Conservation (phyloP, 2,113 vertebrate genomes). For the Synchiropus splendidus region DNA sequence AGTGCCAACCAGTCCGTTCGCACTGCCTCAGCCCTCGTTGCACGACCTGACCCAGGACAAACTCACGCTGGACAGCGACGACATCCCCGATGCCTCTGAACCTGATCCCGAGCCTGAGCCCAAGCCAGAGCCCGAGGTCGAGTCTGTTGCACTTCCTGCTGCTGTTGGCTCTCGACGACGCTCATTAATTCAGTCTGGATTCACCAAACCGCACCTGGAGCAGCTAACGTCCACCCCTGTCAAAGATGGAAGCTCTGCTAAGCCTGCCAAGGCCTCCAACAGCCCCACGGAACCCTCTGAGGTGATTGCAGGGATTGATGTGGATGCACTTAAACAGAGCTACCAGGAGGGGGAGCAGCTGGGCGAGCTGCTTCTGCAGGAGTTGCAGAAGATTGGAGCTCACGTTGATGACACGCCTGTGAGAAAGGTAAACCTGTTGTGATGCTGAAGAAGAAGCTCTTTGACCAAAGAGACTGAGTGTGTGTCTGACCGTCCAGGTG, state of each 20-base stretch:
- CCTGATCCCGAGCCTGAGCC: slow-evolving; percentile 61
- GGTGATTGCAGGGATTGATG: slow-evolving; percentile 77
- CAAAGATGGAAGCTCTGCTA: slow-evolving; percentile 61
- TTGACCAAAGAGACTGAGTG: neutral
- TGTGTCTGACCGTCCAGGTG: slow-evolving; percentile 55
- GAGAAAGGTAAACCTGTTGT: slow-evolving; percentile 51
- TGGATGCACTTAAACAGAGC: slow-evolving; percentile 75
- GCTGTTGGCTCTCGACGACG: slow-evolving; percentile 62
- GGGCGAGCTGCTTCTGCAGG: slow-evolving; percentile 69
- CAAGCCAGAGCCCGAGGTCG: slow-evolving; percentile 68
- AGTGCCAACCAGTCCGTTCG: slow-evolving; percentile 67
- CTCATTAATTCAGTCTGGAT: slow-evolving; percentile 83
- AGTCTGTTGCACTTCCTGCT: slow-evolving; percentile 12
- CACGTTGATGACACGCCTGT: slow-evolving; percentile 35
- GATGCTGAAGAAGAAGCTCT: too few species aligned
- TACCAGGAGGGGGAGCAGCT: slow-evolving; percentile 72
- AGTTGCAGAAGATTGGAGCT: slow-evolving; percentile 41
- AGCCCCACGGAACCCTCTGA: slow-evolving; percentile 60
- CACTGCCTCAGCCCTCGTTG: slow-evolving; percentile 84
- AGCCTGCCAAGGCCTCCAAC: slow-evolving; percentile 54
- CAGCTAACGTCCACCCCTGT: slow-evolving; percentile 61
- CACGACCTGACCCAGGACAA: slow-evolving; percentile 97
- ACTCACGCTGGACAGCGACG: slow-evolving; percentile 79
- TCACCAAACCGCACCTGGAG: slow-evolving; percentile 90
- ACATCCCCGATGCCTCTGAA: slow-evolving; percentile 70